Evolutionary conservation across 2,113 vertebrate species (phyloP), one percentile per base, ranked within the genome.

Genomic region (Romanogobio albipinnatus): DNA sequence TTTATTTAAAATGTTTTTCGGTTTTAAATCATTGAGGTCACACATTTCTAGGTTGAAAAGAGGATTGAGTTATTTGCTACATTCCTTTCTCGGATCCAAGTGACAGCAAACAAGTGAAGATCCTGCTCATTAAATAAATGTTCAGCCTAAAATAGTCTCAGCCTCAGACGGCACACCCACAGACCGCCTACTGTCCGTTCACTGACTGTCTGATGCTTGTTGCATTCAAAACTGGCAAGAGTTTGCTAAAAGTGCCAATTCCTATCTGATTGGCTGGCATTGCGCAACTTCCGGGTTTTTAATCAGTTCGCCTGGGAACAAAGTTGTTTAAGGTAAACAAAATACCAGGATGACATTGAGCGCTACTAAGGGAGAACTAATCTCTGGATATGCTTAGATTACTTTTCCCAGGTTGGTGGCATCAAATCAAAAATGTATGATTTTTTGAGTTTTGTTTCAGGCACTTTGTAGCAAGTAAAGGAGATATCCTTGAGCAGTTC

Each of bases 101-200:
- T 79, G 77, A 62, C 77, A 13, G 14, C 58, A 79, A 79, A 64
- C 77, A 79, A 79, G 58, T 62, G 15, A 62, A 62, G 77, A 47
- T 79, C 77, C 77, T 45, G 36, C 76, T 62, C 9, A 62, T 43
- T 79, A 47, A 62, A 62, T 58, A 62, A 62, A 79, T 79, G 77
- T 47, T 62, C 5, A 62, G 39, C n/a, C 1, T 26, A 79, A 62
- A 79, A 64, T 79, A 79, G 58, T 43, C 76, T 24, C 2, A 9
- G 39, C 39, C 76, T 24, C 10, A 43, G 36, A 79, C 56, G 39
- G 4, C 39, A 79, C 59, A 43, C 58, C 76, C 36, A 79, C 58
- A 26, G 56, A 59, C 53, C 36, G 39, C 76, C 76, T n/a, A 79
- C 58, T 8, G 76, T 22, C 76, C 7, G n/a, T 56, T 79, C 58